Conservation (phyloP, 1,140 invertebrate species). For the Caenorhabditis latens region DNA sequence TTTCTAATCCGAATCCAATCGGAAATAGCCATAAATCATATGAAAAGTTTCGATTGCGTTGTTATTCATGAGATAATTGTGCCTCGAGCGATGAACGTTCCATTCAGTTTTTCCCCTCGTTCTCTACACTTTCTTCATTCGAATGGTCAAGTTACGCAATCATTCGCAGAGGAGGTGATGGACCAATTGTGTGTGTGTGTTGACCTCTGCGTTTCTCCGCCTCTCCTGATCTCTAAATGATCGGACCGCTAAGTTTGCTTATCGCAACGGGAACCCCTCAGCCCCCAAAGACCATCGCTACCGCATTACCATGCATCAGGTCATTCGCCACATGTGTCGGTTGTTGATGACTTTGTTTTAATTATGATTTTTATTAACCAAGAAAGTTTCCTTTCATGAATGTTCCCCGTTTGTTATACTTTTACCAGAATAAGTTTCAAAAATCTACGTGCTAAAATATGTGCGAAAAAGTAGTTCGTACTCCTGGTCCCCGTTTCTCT, state of each 20-base stretch:
- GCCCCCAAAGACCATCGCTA: slow-evolving; percentile 41
- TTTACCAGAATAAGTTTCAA: neutral
- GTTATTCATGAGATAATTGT: slow-evolving; percentile 27
- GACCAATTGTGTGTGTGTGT: slow-evolving; percentile 46
- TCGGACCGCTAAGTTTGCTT: slow-evolving; percentile 41
- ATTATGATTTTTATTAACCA: neutral
- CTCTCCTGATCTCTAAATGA: neutral
- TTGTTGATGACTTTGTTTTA: slow-evolving; percentile 33
- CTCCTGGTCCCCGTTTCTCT: neutral
- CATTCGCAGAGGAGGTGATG: slow-evolving; percentile 49
- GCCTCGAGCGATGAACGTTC: neutral
- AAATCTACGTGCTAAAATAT: slow-evolving; percentile 21
- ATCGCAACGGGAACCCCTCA: slow-evolving; percentile 10
- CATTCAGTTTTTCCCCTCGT: slow-evolving; percentile 18
- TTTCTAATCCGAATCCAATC: too few relatives aligned
- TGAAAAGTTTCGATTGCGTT: slow-evolving; percentile 1
- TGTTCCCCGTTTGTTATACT: neutral
- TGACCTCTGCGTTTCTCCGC: slow-evolving; percentile 15
- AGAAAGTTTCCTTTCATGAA: neutral
- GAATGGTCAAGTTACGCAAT: slow-evolving; percentile 54
- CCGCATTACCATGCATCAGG: slow-evolving; percentile 22
- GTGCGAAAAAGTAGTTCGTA: slow-evolving; percentile 31
- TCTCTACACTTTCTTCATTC: slow-evolving; percentile 16
- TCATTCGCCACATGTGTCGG: slow-evolving; percentile 26
- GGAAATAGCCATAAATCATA: neutral